Base-by-base conservation (phyloP, 2,888 invertebrate genomes). In the Chaetogeoica ovagalla region DNA sequence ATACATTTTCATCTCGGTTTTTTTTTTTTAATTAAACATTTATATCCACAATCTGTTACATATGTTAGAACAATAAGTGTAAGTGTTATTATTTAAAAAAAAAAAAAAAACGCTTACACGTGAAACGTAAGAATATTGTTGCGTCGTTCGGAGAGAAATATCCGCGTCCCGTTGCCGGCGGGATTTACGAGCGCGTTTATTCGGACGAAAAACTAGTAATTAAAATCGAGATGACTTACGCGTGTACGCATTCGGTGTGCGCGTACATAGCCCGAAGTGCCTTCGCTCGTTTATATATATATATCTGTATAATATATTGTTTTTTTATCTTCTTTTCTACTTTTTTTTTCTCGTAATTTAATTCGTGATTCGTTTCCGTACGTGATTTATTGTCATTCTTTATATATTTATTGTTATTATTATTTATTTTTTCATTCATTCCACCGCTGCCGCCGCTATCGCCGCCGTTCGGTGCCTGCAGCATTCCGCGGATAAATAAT, bases 331-430 rank as follows among this genome's bases (percentile, higher is more conserved):
- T 30, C 4, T 30, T 30, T 30, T n/a, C n/a, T n/a, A n/a, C n/a
- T n/a, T n/a, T 37, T 30, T 77, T 69, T 39, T 55, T 60, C 69
- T 60, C 69, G 60, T 77, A 77, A 77, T 77, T 77, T 62, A 77
- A 77, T 77, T 77, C 77, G 77, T 77, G 77, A 77, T 77, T 70
- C 77, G 21, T 70, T 70, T 70, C 37, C 13, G 77, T 70, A 39
- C 70, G 77, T 77, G 77, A 77, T 77, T 77, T 77, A 77, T 77
- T 55, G 77, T 77, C 69, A 55, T 60, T 69, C 62, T 21, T 5
- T 55, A 57, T 73, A 60, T 60, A 30, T 30, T 30, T 30, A 30
- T 71, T 23, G 23, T 62, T 72, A 48, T 73, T 52, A 63, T 63
- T 72, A 23, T 60, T 59, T 43, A 13, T 71, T 39, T 8, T 70